These are phyloP conservation scores for Drosophila antonietae DNA, from an alignment of 2,888 invertebrate species.

Conservation along the genomic window DNA sequence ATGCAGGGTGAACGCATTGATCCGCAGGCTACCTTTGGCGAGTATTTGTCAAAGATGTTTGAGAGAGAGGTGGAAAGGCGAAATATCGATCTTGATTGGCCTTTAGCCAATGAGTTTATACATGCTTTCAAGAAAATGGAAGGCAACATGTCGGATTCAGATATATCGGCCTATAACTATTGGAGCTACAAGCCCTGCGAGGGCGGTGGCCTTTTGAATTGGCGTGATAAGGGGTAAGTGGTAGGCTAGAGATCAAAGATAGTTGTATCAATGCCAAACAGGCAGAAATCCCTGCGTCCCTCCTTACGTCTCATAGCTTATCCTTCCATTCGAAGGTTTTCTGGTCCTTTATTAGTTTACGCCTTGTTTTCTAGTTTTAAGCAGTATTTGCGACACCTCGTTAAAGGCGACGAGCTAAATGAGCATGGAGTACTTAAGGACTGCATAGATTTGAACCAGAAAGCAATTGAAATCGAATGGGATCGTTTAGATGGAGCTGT, in stretches of 20 bases:
- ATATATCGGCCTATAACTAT: constrained; percentile 88
- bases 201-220: constrained; percentile 86
- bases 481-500: constrained; percentile 51
- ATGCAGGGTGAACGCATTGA: constrained; percentile 61
- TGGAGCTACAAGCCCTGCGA: constrained; percentile 87
- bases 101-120: constrained; percentile 85
- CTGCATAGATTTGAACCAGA: constrained; percentile 63
- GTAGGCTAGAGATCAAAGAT: neutral
- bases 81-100: constrained; percentile 74
- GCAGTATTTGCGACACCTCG: constrained; percentile 48
- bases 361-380: constrained; percentile 72
- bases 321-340: neutral
- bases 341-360: neutral
- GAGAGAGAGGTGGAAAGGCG: constrained; percentile 33
- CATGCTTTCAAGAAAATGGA: constrained; percentile 86
- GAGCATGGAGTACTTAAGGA: constrained; percentile 69
- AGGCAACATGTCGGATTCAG: constrained; percentile 82
- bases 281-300: neutral
- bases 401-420: constrained; percentile 46
- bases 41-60: constrained; percentile 64
- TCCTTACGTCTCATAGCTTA: neutral
- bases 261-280: neutral
- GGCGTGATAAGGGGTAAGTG: constrained; percentile 88
- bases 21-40: constrained; percentile 62
- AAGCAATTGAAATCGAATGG: constrained; percentile 62